phyloP scores from a whole-genome alignment of 1,140 invertebrate species.

The Philopotamus ludificatus region DNA sequence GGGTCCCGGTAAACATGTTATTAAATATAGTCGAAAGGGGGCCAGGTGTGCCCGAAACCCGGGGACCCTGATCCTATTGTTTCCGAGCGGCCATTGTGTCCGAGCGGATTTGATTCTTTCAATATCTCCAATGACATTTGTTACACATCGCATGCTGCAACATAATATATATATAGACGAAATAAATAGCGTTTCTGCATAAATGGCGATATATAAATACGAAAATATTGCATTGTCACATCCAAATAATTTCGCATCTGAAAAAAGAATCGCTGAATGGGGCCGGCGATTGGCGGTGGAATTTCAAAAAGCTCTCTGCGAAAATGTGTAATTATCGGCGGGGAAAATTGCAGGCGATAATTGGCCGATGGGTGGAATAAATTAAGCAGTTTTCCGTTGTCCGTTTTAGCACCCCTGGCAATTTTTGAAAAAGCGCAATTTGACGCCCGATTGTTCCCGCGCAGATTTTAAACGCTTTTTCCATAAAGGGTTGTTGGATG shows the following conservation, averaged over 20 bases:
- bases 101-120: constrained; percentile 8
- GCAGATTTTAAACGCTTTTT: constrained; percentile 29
- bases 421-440: constrained; percentile 12
- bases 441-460: constrained; percentile 17
- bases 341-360: constrained; percentile 22
- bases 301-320: constrained; percentile 19
- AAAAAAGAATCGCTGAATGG: constrained; percentile 26
- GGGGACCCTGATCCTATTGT: constrained; percentile 8
- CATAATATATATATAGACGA: no score
- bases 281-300: constrained; percentile 27
- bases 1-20: constrained; percentile 22
- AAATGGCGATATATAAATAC: neutral
- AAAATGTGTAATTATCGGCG: constrained; percentile 28
- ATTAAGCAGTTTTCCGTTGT: constrained; percentile 29
- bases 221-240: neutral
- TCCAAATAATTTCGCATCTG: neutral
- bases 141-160: constrained; percentile 8
- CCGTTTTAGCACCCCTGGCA: neutral
- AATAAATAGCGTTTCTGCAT: neutral
- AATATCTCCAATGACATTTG: constrained; percentile 7
- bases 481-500: constrained; percentile 4
- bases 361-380: constrained; percentile 29
- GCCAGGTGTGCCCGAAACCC: constrained; percentile 5
- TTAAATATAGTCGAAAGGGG: constrained; percentile 6
- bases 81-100: neutral